Evolutionary conservation across 2,888 invertebrate species (phyloP), one percentile per base, ranked within the genome.

Genomic region (Cantharis flavilabris): DNA sequence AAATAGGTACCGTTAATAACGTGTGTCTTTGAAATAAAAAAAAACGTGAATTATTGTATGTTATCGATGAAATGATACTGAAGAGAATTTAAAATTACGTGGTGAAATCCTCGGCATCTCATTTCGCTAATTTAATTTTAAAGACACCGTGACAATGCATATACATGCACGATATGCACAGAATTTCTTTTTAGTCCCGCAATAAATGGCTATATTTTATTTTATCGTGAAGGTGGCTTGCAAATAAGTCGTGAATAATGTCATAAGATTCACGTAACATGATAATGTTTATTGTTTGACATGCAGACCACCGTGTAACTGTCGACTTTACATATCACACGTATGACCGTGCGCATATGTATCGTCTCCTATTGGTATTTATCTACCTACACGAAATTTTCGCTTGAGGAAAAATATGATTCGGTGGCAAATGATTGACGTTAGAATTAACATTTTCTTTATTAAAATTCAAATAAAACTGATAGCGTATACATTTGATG

Each of bases 271-370:
- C 82, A 80, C 81, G 83, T 82, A 81, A 83, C 81, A 69, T 77
- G 83, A 83, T 83, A 83, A 79, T 81, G 80, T 82, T 82, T 80
- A 81, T 82, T 82, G 83, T 81, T 80, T 83, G 83, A 83, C 83
- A 81, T 80, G 80, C 80, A 71, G 82, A 83, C 83, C 83, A 82
- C 83, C 83, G 75, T 81, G 83, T 82, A 82, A 80, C 77, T 78
- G 80, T 78, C 78, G 72, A 78, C 73, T 79, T 75, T 75, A 76
- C 79, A 78, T 78, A 78, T 76, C 78, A 76, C 78, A 76, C 73
- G 71, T 71, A 73, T 76, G 76, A 78, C 78, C 73, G 75, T 62
- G 70, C 69, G 76, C 72, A 78, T 72, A 75, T 75, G 78, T 76
- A 70, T 73, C 75, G 67, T 75, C 72, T 62, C 64, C 23, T 67